Percentiles rank a stretch among this genome's conserved stretches.
phyloP scores from a whole-genome alignment of 2,888 invertebrate genomes.

The Mesorhabditis belari region DNA sequence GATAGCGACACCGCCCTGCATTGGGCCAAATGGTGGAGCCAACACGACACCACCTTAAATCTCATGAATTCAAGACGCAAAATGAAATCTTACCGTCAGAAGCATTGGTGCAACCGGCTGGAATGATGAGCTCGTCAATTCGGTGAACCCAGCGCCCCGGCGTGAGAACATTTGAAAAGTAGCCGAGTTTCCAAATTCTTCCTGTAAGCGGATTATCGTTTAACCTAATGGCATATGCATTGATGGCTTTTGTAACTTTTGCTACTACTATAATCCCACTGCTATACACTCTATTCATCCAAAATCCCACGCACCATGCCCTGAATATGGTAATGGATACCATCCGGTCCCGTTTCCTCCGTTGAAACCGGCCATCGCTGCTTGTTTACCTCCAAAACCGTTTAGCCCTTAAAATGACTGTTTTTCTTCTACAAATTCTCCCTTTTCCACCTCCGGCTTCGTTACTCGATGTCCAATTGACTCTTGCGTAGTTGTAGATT shows the following conservation, averaged over 20 bases:
- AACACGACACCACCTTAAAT: conserved; percentile 31
- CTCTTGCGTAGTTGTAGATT: conserved; percentile 83
- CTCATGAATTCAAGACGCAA: background rate
- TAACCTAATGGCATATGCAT: too few species aligned
- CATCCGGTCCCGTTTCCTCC: conserved; percentile 79
- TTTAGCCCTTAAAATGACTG: conserved; percentile 10
- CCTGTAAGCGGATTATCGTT: conserved; percentile 57
- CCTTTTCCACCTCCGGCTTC: conserved; percentile 66
- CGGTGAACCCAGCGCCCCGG: conserved; percentile 81
- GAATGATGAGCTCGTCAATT: conserved; percentile 71
- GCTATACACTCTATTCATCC: too few species aligned
- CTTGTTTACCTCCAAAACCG: conserved; percentile 43
- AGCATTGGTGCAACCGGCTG: conserved; percentile 45
- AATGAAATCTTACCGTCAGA: conserved; percentile 22
- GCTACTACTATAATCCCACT: too few species aligned
- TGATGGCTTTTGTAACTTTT: too few species aligned
- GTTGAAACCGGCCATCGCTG: conserved; percentile 74
- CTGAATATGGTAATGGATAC: conserved; percentile 46
- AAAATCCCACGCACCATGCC: conserved; percentile 31
- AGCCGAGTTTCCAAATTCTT: conserved; percentile 61
- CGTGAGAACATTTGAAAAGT: conserved; percentile 49
- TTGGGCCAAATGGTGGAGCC: conserved; percentile 89
- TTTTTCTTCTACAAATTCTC: too few species aligned
- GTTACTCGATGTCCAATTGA: conserved; percentile 84
- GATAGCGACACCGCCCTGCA: conserved; percentile 91